These are phyloP conservation scores for Enoplolaimus lenunculus DNA, from an alignment of 2,888 invertebrate genomes.

Conservation along the genomic window DNA sequence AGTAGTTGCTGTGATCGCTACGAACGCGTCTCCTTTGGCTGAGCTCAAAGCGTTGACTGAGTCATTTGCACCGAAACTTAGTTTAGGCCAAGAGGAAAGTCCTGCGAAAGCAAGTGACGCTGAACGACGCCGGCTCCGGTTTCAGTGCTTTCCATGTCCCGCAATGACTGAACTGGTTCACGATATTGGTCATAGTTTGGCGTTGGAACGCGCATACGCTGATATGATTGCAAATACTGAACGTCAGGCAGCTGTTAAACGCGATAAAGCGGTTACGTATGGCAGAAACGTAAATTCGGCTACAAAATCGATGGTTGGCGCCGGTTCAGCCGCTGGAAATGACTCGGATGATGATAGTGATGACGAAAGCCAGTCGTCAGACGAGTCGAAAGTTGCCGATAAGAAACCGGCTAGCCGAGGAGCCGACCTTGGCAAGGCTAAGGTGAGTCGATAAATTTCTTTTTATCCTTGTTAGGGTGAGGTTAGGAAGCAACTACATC, in stretches of 20 bases:
- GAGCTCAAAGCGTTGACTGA: neutral
- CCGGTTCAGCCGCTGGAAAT: no score
- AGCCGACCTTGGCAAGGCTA: no score
- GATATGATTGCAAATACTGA: slow-evolving; percentile 6
- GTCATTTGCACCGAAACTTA: neutral
- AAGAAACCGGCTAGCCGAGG: no score
- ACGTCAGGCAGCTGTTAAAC: neutral
- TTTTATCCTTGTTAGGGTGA: no score
- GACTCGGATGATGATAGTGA: no score
- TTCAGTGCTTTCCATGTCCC: slow-evolving; percentile 18
- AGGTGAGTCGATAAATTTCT: no score
- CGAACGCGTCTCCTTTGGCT: neutral
- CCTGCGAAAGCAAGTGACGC: neutral
- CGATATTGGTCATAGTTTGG: slow-evolving; percentile 11
- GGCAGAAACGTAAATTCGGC: neutral
- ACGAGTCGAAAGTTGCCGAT: no score
- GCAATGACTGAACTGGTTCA: slow-evolving; percentile 12
- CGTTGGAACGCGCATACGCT: slow-evolving; percentile 2
- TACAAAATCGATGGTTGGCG: neutral
- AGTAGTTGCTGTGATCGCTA: neutral
- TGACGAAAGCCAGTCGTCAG: no score
- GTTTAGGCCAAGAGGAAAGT: neutral
- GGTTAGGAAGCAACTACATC: no score
- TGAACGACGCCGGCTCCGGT: neutral
- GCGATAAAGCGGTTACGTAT: neutral